A percentile compares a stretch with the other conserved stretches of the same genome.
These are phyloP conservation scores for Taenioides sp. DNA, from an alignment of 2,797 vertebrate species.

Conservation along the genomic window DNA sequence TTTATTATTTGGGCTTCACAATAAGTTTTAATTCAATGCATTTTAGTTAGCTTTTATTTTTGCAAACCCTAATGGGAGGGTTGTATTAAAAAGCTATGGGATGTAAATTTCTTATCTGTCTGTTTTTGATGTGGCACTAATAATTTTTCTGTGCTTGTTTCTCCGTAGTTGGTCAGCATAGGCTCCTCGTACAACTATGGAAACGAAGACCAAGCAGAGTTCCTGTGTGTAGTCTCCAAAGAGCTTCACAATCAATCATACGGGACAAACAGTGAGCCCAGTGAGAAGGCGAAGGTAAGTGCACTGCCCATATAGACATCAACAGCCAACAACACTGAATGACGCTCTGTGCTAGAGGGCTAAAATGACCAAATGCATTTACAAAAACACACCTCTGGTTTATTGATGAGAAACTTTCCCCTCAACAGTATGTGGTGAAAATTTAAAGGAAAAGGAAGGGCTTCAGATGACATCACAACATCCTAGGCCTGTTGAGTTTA, in stretches of 20 bases:
- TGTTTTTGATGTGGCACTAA: conserved; percentile 13
- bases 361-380: conserved; percentile 46
- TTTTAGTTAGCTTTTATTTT: neutral
- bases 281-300: conserved; percentile 97
- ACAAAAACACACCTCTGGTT: conserved; percentile 46
- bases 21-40: neutral
- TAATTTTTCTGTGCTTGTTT: conserved; percentile 38
- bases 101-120: neutral
- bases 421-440: conserved; percentile 43
- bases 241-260: conserved; percentile 96
- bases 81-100: neutral
- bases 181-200: conserved; percentile 99
- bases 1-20: conserved; percentile 1
- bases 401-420: conserved; percentile 54
- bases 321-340: conserved; percentile 49
- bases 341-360: conserved; percentile 51
- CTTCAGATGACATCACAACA: neutral
- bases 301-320: conserved; percentile 24
- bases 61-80: neutral
- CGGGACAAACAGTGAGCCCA: conserved; percentile 91
- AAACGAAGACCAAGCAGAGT: conserved; percentile 98
- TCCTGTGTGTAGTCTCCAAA: conserved; percentile 98
- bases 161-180: conserved; percentile 91
- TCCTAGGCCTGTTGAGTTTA: no score
- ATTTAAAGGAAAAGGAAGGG: conserved; percentile 2